Conservation (phyloP, 2,113 vertebrate species). For the Corydoras maculifer region DNA sequence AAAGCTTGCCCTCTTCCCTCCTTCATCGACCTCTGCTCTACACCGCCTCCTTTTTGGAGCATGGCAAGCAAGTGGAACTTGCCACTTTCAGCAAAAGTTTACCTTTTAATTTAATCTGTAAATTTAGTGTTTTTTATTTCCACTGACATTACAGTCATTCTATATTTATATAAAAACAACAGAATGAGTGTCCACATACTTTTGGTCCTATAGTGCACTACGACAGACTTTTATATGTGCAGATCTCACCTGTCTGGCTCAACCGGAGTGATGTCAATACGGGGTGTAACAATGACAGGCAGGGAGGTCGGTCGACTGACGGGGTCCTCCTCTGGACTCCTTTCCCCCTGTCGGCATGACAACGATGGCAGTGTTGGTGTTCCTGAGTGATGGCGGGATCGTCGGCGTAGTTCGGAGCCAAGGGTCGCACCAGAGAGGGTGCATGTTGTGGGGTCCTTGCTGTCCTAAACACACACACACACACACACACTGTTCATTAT, state of each 20-base stretch:
- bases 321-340: constrained; percentile 73
- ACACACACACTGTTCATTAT: no score
- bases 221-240: not conserved
- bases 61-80: no score
- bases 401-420: constrained; percentile 80
- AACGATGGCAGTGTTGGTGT: constrained; percentile 84
- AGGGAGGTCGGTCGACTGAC: constrained; percentile 79
- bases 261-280: constrained; percentile 86
- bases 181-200: no score
- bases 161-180: no score
- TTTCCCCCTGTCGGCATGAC: constrained; percentile 79
- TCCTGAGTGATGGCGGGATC: constrained; percentile 82
- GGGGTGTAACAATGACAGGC: constrained; percentile 72
- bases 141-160: no score
- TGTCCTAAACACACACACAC: constrained; percentile 55
- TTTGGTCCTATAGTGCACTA: no score
- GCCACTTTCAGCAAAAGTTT: no score
- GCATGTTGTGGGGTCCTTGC: constrained; percentile 67
- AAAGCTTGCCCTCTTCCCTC: constrained; percentile 52
- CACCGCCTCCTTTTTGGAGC: constrained; percentile 61
- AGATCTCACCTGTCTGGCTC: constrained; percentile 76
- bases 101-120: no score
- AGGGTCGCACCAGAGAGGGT: constrained; percentile 70
- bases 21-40: constrained; percentile 58
- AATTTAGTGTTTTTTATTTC: no score